Percentiles rank a stretch among this genome's conserved stretches.
These are phyloP conservation scores for Balanococcus diminutus DNA, from an alignment of 2,888 invertebrate species.

Conservation along the genomic window DNA sequence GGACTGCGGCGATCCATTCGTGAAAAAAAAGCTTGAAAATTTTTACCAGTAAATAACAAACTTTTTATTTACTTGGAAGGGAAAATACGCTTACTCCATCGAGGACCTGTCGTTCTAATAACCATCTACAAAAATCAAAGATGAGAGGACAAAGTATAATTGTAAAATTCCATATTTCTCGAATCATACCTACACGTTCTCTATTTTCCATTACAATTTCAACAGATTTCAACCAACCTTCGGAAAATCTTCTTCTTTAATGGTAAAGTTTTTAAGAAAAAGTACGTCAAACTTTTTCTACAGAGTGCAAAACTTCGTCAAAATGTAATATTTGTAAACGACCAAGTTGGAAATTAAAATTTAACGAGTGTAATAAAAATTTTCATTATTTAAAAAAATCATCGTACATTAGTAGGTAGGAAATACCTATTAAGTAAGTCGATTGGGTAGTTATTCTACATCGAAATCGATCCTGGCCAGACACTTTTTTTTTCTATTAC, in stretches of 20 bases:
- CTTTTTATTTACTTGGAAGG: too few species aligned
- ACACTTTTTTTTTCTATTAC: neutral
- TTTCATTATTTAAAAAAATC: neutral
- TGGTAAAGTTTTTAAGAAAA: neutral
- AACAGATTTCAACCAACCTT: neutral
- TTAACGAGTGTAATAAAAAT: neutral
- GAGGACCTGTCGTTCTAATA: too few species aligned
- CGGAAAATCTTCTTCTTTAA: neutral
- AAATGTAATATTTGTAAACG: neutral
- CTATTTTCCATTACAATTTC: too few species aligned
- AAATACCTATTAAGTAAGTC: neutral
- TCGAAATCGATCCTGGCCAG: neutral
- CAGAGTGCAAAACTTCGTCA: neutral
- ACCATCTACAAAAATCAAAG: too few species aligned
- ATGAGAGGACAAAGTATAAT: too few species aligned
- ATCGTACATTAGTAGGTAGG: neutral
- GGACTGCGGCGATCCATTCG: too few species aligned
- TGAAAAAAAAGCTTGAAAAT: too few species aligned
- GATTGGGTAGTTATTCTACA: neutral
- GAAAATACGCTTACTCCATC: too few species aligned
- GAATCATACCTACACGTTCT: too few species aligned
- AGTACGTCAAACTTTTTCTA: neutral
- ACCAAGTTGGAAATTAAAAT: neutral
- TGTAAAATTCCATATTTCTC: too few species aligned
- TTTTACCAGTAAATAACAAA: too few species aligned